Percentiles rank a stretch among this genome's conserved stretches.
phyloP scores from a whole-genome alignment of 2,113 vertebrate genomes.

The Phylloscopus trochilus region DNA sequence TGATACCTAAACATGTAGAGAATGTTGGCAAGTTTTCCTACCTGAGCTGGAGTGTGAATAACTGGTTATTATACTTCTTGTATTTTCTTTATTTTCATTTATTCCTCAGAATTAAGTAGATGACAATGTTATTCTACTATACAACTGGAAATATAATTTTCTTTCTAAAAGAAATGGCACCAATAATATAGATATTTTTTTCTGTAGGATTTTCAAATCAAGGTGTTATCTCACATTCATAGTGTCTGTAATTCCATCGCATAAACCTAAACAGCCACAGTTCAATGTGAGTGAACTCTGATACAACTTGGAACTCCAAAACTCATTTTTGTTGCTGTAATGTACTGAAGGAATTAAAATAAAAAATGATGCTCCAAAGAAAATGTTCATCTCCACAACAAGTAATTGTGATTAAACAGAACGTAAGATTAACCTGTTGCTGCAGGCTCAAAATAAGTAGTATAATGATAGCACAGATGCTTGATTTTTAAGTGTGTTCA shows the following conservation, averaged over 20 bases:
- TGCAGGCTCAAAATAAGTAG: background rate
- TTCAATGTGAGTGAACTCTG: background rate
- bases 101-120: background rate
- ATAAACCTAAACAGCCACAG: background rate
- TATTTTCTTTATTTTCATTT: background rate
- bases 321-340: background rate
- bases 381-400: background rate
- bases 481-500: background rate
- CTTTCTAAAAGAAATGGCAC: background rate
- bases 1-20: background rate
- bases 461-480: background rate
- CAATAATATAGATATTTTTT: background rate
- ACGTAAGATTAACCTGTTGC: background rate
- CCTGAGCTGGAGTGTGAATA: background rate
- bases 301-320: background rate
- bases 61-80: background rate
- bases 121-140: background rate
- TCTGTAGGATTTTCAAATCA: background rate
- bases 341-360: background rate
- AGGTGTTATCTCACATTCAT: background rate
- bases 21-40: slow-evolving; percentile 13
- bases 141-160: background rate
- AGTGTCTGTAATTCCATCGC: background rate
- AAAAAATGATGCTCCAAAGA: background rate
- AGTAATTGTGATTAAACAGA: background rate